Evolutionary conservation across 2,888 invertebrate species (phyloP).

Genomic region (Suillia variegata): DNA sequence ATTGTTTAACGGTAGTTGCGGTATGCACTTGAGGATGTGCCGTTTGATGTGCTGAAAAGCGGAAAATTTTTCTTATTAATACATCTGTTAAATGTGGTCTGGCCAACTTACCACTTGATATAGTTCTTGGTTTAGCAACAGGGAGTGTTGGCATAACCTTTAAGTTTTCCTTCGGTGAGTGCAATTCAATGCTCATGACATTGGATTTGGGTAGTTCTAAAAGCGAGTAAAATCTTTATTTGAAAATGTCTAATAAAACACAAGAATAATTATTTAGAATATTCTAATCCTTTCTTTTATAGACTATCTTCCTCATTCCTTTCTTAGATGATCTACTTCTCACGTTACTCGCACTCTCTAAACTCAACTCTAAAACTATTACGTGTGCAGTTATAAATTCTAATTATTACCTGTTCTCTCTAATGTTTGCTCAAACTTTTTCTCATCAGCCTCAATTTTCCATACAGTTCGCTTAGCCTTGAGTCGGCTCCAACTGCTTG

Average conservation of each 20-base stretch:
- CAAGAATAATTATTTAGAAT: background rate
- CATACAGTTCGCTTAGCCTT: constrained; percentile 62
- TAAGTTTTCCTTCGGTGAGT: constrained; percentile 42
- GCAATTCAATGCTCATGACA: constrained; percentile 59
- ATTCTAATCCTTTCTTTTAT: background rate
- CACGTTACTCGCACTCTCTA: background rate
- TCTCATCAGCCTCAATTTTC: constrained; percentile 46
- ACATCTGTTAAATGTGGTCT: background rate
- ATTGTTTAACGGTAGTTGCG: constrained; percentile 28
- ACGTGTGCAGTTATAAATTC: background rate
- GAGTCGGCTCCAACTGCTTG: constrained; percentile 67
- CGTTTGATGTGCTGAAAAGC: constrained; percentile 19
- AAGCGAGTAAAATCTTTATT: constrained; percentile 10
- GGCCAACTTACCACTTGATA: constrained; percentile 30
- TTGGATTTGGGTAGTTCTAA: constrained; percentile 58
- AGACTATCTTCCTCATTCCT: constrained; percentile 7
- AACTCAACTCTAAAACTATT: background rate
- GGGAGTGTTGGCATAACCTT: constrained; percentile 45
- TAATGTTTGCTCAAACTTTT: constrained; percentile 18
- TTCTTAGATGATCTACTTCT: constrained; percentile 31
- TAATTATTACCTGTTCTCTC: constrained; percentile 46
- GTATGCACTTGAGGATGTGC: constrained; percentile 20
- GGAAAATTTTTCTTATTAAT: background rate
- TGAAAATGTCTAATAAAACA: background rate
- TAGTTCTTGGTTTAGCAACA: constrained; percentile 53